Evolutionary conservation across 2,888 invertebrate genomes (phyloP).

Genomic region (Fragum sueziense): DNA sequence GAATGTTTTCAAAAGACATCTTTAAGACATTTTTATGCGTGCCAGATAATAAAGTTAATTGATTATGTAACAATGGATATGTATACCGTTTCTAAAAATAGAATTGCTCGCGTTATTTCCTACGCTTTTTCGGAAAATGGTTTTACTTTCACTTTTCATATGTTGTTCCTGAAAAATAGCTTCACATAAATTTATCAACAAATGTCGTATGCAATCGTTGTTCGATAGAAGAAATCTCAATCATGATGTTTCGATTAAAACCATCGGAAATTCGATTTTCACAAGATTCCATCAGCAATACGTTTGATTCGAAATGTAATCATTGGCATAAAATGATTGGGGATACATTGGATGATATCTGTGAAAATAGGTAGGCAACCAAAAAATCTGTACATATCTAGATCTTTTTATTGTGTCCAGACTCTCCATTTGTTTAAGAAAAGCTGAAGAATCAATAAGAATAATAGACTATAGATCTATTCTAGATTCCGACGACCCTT

Average conservation of each 20-base stretch:
- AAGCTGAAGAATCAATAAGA: neutral
- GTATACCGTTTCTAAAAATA: too few species aligned
- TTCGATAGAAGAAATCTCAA: too few species aligned
- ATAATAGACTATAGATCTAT: neutral
- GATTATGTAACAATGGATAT: too few species aligned
- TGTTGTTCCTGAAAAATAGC: too few species aligned
- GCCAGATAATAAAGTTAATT: too few species aligned
- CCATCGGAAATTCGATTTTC: constrained; percentile 43
- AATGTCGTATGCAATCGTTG: too few species aligned
- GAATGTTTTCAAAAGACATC: too few species aligned
- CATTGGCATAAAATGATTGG: constrained; percentile 31
- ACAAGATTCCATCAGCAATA: constrained; percentile 38
- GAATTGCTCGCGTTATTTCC: too few species aligned
- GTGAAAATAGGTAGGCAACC: constrained; percentile 27
- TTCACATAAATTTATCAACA: too few species aligned
- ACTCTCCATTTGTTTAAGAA: neutral
- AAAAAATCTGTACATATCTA: neutral
- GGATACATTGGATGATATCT: constrained; percentile 43
- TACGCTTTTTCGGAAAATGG: too few species aligned
- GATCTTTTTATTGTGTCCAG: neutral
- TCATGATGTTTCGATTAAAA: constrained; percentile 1
- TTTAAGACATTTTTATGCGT: too few species aligned
- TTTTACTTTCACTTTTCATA: too few species aligned
- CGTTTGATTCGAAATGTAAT: constrained; percentile 25
- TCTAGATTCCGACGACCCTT: neutral